phyloP scores from a whole-genome alignment of 2,797 vertebrate species.

The Microctenopoma stevenorrisi region DNA sequence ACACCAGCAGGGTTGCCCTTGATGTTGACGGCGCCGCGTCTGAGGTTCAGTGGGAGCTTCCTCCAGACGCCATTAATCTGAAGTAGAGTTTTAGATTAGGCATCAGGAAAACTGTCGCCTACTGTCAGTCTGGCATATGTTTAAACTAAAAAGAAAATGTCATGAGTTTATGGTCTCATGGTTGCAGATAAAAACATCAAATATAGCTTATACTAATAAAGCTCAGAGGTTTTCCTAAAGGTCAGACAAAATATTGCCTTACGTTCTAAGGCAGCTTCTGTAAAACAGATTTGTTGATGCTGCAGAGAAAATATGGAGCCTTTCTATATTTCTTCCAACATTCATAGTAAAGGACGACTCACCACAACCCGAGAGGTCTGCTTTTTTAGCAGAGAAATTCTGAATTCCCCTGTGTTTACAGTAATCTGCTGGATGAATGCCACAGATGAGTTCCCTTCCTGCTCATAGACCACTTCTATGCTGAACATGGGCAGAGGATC shows the following conservation, averaged over 20 bases:
- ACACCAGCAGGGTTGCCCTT: constrained; percentile 74
- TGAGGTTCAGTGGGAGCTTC: constrained; percentile 80
- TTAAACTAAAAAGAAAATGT: too few species aligned
- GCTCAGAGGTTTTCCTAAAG: too few species aligned
- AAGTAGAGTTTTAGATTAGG: constrained; percentile 24
- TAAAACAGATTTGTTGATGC: too few species aligned
- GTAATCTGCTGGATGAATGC: constrained; percentile 77
- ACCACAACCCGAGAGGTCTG: constrained; percentile 83
- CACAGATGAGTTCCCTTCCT: constrained; percentile 67
- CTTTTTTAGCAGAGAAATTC: constrained; percentile 76
- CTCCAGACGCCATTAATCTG: constrained; percentile 87
- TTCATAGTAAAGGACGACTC: constrained; percentile 40
- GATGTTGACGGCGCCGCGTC: constrained; percentile 68
- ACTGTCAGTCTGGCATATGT: too few species aligned
- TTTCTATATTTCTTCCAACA: background rate
- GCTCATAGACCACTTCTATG: constrained; percentile 82
- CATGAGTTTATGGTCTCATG: background rate
- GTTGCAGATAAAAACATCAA: background rate
- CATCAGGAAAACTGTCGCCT: background rate
- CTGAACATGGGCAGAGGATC: constrained; percentile 79
- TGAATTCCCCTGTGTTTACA: constrained; percentile 70
- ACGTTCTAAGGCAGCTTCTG: too few species aligned
- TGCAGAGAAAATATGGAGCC: background rate
- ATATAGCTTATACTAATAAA: too few species aligned
- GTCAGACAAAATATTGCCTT: too few species aligned